Conservation (phyloP, 1,140 invertebrate species). For the Aphidius ervi region DNA sequence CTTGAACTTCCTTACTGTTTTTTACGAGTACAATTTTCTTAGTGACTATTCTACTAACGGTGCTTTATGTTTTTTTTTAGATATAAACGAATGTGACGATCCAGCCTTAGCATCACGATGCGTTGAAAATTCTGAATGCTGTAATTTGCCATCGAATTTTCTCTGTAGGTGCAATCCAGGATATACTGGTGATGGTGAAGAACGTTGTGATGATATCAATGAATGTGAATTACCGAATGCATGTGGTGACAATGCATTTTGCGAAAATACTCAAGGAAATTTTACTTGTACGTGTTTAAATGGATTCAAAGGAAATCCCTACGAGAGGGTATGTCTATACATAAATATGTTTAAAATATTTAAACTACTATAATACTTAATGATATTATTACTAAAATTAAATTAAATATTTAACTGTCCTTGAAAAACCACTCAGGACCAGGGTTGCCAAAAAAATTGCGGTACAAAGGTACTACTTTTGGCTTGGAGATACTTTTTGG, state of each 20-base stretch:
- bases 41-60: slow-evolving; percentile 16
- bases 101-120: slow-evolving; percentile 76
- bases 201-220: slow-evolving; percentile 80
- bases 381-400: no score
- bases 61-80: slow-evolving; percentile 51
- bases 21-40: slow-evolving; percentile 8
- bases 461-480: no score
- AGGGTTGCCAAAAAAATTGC: no score
- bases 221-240: slow-evolving; percentile 75
- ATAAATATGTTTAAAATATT: slow-evolving; percentile 7
- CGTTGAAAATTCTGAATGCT: slow-evolving; percentile 89
- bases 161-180: slow-evolving; percentile 90
- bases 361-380: no score
- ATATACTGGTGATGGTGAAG: slow-evolving; percentile 84
- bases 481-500: no score
- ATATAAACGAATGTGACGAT: slow-evolving; percentile 91
- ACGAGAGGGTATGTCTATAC: slow-evolving; percentile 61
- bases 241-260: slow-evolving; percentile 76
- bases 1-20: slow-evolving; percentile 22
- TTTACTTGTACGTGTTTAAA: slow-evolving; percentile 80
- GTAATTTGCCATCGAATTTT: slow-evolving; percentile 89
- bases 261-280: slow-evolving; percentile 81
- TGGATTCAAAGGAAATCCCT: slow-evolving; percentile 85
- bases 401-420: no score
- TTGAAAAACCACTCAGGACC: no score